Base-by-base conservation (phyloP, 2,797 vertebrate genomes). In the Scolopax rusticola region DNA sequence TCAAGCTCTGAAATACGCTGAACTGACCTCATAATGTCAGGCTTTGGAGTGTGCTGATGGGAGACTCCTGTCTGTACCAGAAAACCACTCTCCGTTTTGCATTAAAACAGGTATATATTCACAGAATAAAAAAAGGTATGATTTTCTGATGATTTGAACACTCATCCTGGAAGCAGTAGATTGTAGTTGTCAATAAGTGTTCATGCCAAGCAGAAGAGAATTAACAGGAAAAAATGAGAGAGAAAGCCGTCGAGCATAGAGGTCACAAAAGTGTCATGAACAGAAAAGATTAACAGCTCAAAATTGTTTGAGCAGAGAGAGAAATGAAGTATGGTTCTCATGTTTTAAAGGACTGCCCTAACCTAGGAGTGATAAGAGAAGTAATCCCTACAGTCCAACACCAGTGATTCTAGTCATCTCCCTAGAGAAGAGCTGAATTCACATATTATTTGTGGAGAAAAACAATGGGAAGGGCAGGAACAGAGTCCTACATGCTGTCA, bases 1-100 rank as follows among this genome's bases (percentile, higher is more conserved):
- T 69, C 67, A 76, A 23, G 70, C 20, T 94, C 50, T 78, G 74
- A 87, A 76, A 84, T 61, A 5, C 4, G 21, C 74, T 87, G 77
- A 33, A 51, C 32, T 89, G 90, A 90, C 89, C 92, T 90, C 45
- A 28, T 30, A 53, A n/a, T n/a, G 59, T 60, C 86, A 87, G 54
- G 12, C 59, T 87, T 70, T 32, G 14, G 40, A 30, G 28, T 33
- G 41, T 43, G 38, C 54, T 92, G 73, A 75, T 27, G 40, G 64
- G 53, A 78, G 40, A 33, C 10, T 56, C 23, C 15, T 48, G 15
- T 28, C 69, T 32, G 3, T 11, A 64, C 21, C 50, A 81, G 60
- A 36, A 64, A 88, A 47, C 8, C 13, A 8, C 45, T 53, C 15
- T 88, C 19, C 5, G 15, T 23, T 71, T 45, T 0, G 0, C 18